phyloP scores from a whole-genome alignment of 2,113 vertebrate genomes.

The Hypomesus transpacificus region DNA sequence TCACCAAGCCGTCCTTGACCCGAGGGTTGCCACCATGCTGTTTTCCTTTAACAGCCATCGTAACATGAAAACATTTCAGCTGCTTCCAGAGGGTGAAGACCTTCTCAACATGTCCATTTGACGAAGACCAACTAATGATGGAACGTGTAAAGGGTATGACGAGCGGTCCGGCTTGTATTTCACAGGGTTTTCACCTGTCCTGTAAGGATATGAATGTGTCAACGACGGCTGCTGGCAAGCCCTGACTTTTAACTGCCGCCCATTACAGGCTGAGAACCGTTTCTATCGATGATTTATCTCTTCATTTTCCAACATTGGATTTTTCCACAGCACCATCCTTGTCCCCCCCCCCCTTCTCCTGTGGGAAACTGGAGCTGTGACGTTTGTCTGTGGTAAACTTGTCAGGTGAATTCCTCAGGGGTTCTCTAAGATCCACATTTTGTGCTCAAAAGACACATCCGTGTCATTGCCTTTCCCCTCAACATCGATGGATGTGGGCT shows the following conservation, averaged over 20 bases:
- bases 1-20: slow-evolving; percentile 49
- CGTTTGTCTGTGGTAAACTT: slow-evolving; percentile 54
- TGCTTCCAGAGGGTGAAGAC: slow-evolving; percentile 35
- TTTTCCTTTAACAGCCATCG: slow-evolving; percentile 41
- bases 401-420: slow-evolving; percentile 59
- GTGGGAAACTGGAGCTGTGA: slow-evolving; percentile 48
- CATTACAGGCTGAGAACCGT: slow-evolving; percentile 55
- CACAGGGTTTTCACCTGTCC: slow-evolving; percentile 56
- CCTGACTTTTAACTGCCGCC: slow-evolving; percentile 54
- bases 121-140: slow-evolving; percentile 29
- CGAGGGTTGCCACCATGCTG: slow-evolving; percentile 4
- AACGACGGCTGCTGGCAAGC: slow-evolving; percentile 50
- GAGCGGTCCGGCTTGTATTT: slow-evolving; percentile 42
- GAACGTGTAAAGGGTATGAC: slow-evolving; percentile 40
- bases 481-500: slow-evolving; percentile 61
- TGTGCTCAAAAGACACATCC: too few species aligned
- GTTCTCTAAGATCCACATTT: too few species aligned
- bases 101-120: slow-evolving; percentile 41
- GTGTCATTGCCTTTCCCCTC: too few species aligned
- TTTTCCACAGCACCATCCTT: not conserved
- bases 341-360: slow-evolving; percentile 21
- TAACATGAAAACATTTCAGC: slow-evolving; percentile 15
- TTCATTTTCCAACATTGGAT: slow-evolving; percentile 53
- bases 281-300: slow-evolving; percentile 65
- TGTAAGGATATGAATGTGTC: slow-evolving; percentile 52